Conservation (phyloP, 2,113 vertebrate genomes). For the Gallinago paraguaiae region DNA sequence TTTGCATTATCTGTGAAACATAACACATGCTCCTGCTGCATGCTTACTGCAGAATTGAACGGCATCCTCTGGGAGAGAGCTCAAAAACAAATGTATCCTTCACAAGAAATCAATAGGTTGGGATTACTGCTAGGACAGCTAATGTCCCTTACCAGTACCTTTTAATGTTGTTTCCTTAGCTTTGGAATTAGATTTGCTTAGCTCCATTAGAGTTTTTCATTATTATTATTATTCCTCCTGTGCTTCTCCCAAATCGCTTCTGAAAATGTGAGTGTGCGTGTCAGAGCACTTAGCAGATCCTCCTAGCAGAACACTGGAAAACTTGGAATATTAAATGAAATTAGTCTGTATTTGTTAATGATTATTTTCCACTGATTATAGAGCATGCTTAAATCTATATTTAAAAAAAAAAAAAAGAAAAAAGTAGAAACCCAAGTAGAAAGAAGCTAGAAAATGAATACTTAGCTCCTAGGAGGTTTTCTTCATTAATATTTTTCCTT, state of each 20-base stretch:
- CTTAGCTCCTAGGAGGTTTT: neutral
- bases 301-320: neutral
- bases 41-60: slow-evolving; percentile 13
- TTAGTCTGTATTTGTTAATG: neutral
- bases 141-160: neutral
- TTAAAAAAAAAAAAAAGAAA: neutral
- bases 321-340: neutral
- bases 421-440: neutral
- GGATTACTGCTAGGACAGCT: slow-evolving; percentile 32
- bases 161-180: neutral
- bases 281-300: neutral
- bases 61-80: slow-evolving; percentile 1
- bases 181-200: slow-evolving; percentile 23
- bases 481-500: neutral
- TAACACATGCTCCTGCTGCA: slow-evolving; percentile 1
- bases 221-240: neutral
- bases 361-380: neutral
- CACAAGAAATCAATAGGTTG: slow-evolving; percentile 54
- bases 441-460: neutral
- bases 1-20: slow-evolving; percentile 64
- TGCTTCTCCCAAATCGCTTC: neutral
- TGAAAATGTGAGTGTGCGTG: neutral
- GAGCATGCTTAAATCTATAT: neutral
- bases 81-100: slow-evolving; percentile 51
- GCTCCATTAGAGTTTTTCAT: neutral